Evolutionary conservation across 2,888 invertebrate genomes (phyloP), one percentile per base, ranked within the genome.

Genomic region (Hoplodrina blanda): DNA sequence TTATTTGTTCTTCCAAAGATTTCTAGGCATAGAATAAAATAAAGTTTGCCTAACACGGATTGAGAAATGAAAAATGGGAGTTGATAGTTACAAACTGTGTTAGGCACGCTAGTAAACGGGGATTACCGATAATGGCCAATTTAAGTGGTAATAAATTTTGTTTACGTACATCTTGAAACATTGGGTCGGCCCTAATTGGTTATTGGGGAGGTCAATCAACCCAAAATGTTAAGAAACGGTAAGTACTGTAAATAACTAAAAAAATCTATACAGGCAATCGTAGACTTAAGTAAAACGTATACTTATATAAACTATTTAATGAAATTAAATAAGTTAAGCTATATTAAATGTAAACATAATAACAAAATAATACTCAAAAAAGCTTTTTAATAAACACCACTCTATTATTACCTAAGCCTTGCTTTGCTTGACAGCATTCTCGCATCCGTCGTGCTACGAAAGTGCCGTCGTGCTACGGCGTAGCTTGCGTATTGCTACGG

Each of bases 141-240:
- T 82, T 74, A 80, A 73, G 80, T 62, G 68, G 66, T 74, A 72
- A 77, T 82, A 80, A 83, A 83, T 80, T 73, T 74, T 67, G 68
- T 72, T 67, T 72, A 82, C 49, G 55, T 68, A 70, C 65, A 62
- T 65, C 73, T 64, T 64, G 65, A 59, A 54, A 68, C 57, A 68
- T 59, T 53, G 44, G 61, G 54, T 49, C 53, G 64, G 46, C n/a
- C 52, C 41, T 66, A 76, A 79, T 68, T 68, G 68, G 64, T 78
- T 57, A 72, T 65, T 62, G 57, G 20, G 19, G 6, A 50, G 73
- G 57, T 62, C 64, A 54, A 52, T 65, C 30, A 33, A 61, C 72
- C 33, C 44, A n/a, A 63, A 54, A 56, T 33, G 17, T n/a, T 52
- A 49, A 65, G 57, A 54, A 49, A 59, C 13, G 10, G 64, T 56